These are phyloP conservation scores for Subanguina moxae DNA, from an alignment of 1,140 invertebrate genomes.

Conservation along the genomic window DNA sequence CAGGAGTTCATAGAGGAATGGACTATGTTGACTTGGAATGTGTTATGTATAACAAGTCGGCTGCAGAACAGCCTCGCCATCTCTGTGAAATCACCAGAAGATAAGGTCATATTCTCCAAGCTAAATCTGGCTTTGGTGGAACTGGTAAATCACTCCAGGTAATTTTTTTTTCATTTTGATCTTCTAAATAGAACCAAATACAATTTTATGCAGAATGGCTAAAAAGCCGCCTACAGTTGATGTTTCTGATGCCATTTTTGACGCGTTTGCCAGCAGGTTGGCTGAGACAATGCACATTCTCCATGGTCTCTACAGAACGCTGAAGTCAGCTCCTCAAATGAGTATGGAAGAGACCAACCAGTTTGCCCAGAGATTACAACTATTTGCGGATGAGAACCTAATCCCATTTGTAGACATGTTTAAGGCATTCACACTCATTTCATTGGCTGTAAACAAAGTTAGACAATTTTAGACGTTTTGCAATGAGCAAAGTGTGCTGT, in stretches of 20 bases:
- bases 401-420: constrained; percentile 57
- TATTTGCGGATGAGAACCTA: constrained; percentile 41
- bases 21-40: constrained; percentile 59
- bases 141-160: constrained; percentile 50
- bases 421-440: constrained; percentile 28
- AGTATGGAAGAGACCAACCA: constrained; percentile 31
- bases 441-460: too few species aligned
- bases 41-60: constrained; percentile 54
- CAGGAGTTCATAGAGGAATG: constrained; percentile 58
- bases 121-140: constrained; percentile 55
- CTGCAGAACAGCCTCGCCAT: constrained; percentile 41
- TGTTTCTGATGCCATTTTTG: constrained; percentile 32
- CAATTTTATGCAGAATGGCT: constrained; percentile 33
- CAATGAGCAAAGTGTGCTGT: constrained; percentile 47
- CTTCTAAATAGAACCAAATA: neutral
- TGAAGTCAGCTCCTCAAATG: constrained; percentile 36
- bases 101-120: constrained; percentile 52
- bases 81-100: constrained; percentile 46
- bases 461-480: constrained; percentile 49
- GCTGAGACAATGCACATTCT: constrained; percentile 40
- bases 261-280: constrained; percentile 23
- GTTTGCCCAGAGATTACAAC: constrained; percentile 31
- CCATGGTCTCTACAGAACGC: constrained; percentile 34
- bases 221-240: constrained; percentile 36
- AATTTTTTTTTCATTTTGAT: too few species aligned